phyloP scores from a whole-genome alignment of 2,888 invertebrate species.

The Drosophila robusta region DNA sequence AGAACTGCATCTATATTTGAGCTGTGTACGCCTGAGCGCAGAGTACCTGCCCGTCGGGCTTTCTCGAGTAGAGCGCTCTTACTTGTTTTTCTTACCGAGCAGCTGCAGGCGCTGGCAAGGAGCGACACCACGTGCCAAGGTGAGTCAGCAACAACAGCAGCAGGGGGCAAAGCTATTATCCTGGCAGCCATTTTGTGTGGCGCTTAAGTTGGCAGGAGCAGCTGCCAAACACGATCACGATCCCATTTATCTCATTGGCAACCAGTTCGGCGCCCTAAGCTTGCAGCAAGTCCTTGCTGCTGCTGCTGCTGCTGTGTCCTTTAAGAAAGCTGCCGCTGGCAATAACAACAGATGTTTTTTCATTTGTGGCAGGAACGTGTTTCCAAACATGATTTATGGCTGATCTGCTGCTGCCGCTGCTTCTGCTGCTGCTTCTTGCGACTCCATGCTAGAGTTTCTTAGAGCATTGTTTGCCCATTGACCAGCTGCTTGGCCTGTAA shows the following conservation, averaged over 20 bases:
- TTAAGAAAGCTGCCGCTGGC: conserved; percentile 62
- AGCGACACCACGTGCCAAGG: conserved; percentile 69
- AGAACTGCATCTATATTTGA: too few species aligned
- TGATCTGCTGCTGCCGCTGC: conserved; percentile 45
- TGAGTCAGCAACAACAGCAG: conserved; percentile 52
- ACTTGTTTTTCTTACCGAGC: conserved; percentile 34
- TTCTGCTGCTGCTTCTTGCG: conserved; percentile 11
- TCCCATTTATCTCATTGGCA: conserved; percentile 55
- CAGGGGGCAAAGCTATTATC: conserved; percentile 67
- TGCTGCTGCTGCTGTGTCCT: conserved; percentile 49
- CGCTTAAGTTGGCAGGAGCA: conserved; percentile 53
- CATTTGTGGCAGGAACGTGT: conserved; percentile 61
- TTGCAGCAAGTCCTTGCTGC: conserved; percentile 55
- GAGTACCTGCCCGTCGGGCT: neutral
- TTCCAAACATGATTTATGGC: conserved; percentile 78
- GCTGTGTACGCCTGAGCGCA: neutral
- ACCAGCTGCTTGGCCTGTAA: conserved; percentile 63
- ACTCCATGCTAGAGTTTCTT: conserved; percentile 51
- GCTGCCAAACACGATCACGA: conserved; percentile 55
- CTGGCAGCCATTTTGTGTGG: conserved; percentile 61
- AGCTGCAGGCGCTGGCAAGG: conserved; percentile 57
- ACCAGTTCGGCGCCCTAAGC: conserved; percentile 78
- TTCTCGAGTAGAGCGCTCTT: neutral
- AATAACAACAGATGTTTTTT: conserved; percentile 64
- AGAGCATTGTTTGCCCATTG: conserved; percentile 71